phyloP scores from a whole-genome alignment of 2,113 vertebrate species.

The Turdus rufiventris region DNA sequence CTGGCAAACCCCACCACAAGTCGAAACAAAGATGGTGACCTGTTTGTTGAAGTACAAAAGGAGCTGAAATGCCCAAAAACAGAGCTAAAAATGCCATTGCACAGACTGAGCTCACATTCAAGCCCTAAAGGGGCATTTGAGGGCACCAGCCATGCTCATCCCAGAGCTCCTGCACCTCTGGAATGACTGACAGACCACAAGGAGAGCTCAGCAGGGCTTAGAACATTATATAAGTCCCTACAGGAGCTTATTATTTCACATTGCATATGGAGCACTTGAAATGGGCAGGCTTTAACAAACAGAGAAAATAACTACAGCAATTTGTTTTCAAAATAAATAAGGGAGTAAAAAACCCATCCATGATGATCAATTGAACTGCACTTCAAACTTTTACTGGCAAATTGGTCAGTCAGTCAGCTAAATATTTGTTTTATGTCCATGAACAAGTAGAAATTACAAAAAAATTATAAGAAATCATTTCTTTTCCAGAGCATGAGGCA shows the following conservation, averaged over 20 bases:
- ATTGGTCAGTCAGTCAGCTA: background rate
- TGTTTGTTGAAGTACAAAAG: background rate
- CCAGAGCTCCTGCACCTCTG: background rate
- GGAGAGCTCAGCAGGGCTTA: background rate
- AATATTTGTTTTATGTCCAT: background rate
- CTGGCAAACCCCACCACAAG: background rate
- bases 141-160: background rate
- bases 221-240: background rate
- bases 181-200: background rate
- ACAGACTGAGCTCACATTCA: background rate
- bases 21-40: background rate
- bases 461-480: background rate
- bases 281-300: background rate
- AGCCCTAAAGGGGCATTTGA: background rate
- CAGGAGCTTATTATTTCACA: background rate
- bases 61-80: background rate
- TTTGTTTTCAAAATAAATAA: background rate
- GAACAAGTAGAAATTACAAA: conserved; percentile 4
- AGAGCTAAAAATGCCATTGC: background rate
- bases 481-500: background rate
- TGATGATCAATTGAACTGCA: background rate
- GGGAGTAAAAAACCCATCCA: background rate
- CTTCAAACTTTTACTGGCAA: background rate
- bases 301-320: background rate
- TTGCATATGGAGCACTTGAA: background rate